Base-by-base conservation (phyloP, 2,797 vertebrate species). In the Columba guinea region DNA sequence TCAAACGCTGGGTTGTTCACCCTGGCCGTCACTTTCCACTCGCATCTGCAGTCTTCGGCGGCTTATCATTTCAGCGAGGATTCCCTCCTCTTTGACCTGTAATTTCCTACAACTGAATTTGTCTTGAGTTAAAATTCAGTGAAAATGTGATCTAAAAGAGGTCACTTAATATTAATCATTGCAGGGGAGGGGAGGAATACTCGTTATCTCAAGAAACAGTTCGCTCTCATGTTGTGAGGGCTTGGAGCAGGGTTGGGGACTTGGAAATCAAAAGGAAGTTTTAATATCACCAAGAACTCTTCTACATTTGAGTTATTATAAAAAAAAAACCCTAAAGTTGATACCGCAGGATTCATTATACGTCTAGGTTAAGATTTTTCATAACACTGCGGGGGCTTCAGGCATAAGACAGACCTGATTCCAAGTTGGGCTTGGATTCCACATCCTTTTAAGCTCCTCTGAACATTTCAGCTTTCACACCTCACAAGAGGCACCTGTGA, bases 1-100 rank as follows among this genome's bases (percentile, higher is more conserved):
- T 20, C 48, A 32, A 87, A n/a, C 5, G 17, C 5, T 1, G 1
- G 32, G 51, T 75, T 22, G 23, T 17, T 56, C 84, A 49, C 62
- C 37, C 46, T n/a, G 14, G 48, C 37, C 41, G 56, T 68, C 30
- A 24, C 41, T 95, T 97, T 93, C 95, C 96, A 84, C 39, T 90
- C 26, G 15, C 11, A 35, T 30, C 34, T 93, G 27, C 46, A 76
- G 48, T 12, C 58, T 80, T 78, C 68, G 75, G 76, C 12, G 5
- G 30, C 56, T 65, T 39, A 9, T 8, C 34, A 48, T 17, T 79
- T 92, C 82, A 68, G 59, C 14, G 59, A 39, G 59, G 32, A 77
- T 86, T 82, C 85, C 63, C 52, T 77, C 30, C 49, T 74, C 30
- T 63, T 60, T 34, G 27, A 84, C 55, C 49, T 7, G 13, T 35